Evolutionary conservation across 2,797 vertebrate genomes (phyloP).

Genomic region (Acanthurus leucopareius): DNA sequence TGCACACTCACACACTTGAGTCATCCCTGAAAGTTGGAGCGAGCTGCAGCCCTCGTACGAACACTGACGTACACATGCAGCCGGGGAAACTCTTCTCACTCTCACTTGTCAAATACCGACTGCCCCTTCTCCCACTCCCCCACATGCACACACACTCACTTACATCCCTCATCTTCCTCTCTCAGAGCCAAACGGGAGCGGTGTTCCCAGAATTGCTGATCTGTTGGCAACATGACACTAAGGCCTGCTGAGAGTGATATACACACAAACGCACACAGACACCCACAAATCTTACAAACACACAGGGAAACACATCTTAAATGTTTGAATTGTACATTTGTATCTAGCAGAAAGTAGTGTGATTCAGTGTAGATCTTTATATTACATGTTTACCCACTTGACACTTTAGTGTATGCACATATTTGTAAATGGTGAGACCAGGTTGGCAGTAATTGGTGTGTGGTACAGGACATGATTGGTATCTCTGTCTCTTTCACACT

Average conservation of each 20-base stretch:
- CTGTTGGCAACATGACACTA: slow-evolving; percentile 70
- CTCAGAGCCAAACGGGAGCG: slow-evolving; percentile 59
- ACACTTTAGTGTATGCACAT: not conserved
- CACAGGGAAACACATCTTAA: not conserved
- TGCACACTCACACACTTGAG: slow-evolving; percentile 55
- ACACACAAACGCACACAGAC: slow-evolving; percentile 21
- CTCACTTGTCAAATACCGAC: slow-evolving; percentile 65
- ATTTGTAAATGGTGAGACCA: slow-evolving; percentile 23
- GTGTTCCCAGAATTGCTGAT: slow-evolving; percentile 69
- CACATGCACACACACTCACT: slow-evolving; percentile 36
- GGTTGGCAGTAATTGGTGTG: slow-evolving; percentile 34
- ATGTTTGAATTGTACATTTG: slow-evolving; percentile 25
- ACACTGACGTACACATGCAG: slow-evolving; percentile 48
- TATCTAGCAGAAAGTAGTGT: not conserved
- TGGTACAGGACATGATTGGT: slow-evolving; percentile 31
- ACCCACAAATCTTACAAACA: not conserved
- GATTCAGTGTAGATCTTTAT: not conserved
- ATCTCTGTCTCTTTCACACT: slow-evolving; percentile 39
- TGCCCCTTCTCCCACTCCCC: not conserved
- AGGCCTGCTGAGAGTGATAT: slow-evolving; percentile 62
- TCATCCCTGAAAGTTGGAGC: slow-evolving; percentile 63
- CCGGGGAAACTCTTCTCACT: slow-evolving; percentile 72
- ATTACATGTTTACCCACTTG: slow-evolving; percentile 7
- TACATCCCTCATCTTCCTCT: slow-evolving; percentile 66
- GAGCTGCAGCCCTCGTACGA: slow-evolving; percentile 41